phyloP scores from a whole-genome alignment of 2,888 invertebrate species.

The Agrochola litura region DNA sequence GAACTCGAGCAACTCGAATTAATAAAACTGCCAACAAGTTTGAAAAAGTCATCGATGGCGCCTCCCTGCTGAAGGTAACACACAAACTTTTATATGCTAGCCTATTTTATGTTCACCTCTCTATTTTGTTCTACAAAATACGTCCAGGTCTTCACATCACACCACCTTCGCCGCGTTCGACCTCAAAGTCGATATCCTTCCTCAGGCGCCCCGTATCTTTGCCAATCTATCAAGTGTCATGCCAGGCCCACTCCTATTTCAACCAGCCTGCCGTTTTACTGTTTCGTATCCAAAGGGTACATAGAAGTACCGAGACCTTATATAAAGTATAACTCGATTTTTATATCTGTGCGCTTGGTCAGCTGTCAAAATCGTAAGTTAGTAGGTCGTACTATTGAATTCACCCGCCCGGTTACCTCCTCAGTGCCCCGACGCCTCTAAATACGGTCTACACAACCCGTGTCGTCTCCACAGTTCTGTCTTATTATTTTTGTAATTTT shows the following conservation, averaged over 20 bases:
- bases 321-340: no score
- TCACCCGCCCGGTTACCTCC: no score
- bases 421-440: no score
- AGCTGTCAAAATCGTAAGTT: no score
- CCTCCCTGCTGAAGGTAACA: constrained; percentile 80
- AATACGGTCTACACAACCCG: no score
- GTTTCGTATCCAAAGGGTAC: neutral
- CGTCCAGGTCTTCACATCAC: neutral
- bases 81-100: neutral
- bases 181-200: neutral
- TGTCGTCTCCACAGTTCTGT: no score
- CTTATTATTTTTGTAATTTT: no score
- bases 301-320: neutral
- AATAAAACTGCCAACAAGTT: constrained; percentile 79
- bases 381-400: no score
- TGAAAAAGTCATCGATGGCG: constrained; percentile 82
- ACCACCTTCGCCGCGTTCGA: neutral
- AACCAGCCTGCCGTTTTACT: neutral
- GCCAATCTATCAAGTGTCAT: neutral
- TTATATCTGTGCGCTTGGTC: no score
- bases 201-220: neutral
- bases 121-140: neutral
- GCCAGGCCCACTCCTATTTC: neutral
- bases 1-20: constrained; percentile 58
- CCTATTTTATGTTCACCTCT: neutral